Percentiles rank a stretch among this genome's conserved stretches.
phyloP scores from a whole-genome alignment of 92 coral and sea anemone genomes.

The Palythoa grandis region DNA sequence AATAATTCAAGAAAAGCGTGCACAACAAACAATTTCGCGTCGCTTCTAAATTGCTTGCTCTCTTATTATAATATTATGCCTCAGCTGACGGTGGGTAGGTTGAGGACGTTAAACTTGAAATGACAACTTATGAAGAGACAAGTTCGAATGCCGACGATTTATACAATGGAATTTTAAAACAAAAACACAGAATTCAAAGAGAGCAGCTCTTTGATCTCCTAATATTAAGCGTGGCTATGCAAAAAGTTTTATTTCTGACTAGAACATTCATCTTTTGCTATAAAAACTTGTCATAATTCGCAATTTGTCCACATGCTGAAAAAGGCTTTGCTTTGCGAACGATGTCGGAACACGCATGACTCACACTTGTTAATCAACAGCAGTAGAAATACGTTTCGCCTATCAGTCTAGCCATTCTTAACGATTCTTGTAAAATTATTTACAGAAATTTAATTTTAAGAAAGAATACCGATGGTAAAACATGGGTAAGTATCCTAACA shows the following conservation, averaged over 20 bases:
- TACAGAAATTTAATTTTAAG: constrained; percentile 8
- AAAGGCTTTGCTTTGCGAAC: neutral
- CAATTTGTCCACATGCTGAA: neutral
- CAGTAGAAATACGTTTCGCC: constrained; percentile 12
- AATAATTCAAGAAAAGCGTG: constrained; percentile 21
- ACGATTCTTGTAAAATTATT: constrained; percentile 8
- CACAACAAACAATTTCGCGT: constrained; percentile 30
- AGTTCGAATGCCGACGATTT: constrained; percentile 12
- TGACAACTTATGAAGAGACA: neutral
- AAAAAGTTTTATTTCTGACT: neutral
- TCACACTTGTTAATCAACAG: constrained; percentile 29
- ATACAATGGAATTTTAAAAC: constrained; percentile 45
- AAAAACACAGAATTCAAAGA: constrained; percentile 19
- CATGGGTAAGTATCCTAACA: constrained; percentile 14
- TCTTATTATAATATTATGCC: neutral
- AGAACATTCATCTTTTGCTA: neutral
- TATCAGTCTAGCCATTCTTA: constrained; percentile 5
- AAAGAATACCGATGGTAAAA: constrained; percentile 34
- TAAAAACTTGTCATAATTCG: neutral
- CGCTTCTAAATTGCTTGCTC: constrained; percentile 30
- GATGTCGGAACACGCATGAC: neutral
- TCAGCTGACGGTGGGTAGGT: neutral
- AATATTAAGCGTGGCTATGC: neutral
- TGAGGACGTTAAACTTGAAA: neutral
- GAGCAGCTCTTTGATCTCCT: constrained; percentile 12